Base-by-base conservation (phyloP, 2,888 invertebrate genomes). In the Heliconius cydno region DNA sequence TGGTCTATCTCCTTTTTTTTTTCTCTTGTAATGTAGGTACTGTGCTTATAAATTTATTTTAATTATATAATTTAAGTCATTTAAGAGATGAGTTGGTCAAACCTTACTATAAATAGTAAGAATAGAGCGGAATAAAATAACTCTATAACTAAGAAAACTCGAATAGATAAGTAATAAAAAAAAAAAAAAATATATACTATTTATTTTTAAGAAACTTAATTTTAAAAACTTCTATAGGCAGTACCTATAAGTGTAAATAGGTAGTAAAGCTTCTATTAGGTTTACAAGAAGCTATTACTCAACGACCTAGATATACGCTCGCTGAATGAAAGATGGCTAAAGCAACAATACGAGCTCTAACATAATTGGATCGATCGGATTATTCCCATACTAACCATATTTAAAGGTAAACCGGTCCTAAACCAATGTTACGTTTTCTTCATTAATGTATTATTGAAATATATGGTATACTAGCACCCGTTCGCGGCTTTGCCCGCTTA, bases 321-420 rank as follows among this genome's bases (percentile, higher is more conserved):
- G 73, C 25, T 78, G 79, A 75, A 81, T 77, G 71, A 71, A 79
- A 76, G 41, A 71, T 71, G 77, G 67, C 46, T 57, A 41, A 38
- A 68, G 74, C 74, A 78, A 78, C 79, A 79, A 81, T 79, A 77
- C 57, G 70, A 70, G 34, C 70, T 71, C 72, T 76, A 79, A 79
- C 76, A 77, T 81, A 79, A 79, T 81, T 81, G 81, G 74, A 78
- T 77, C 75, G 77, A 80, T 77, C 38, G 68, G 65, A 77, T 80
- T 66, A 75, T 75, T 30, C 70, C 22, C 77, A 80, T 77, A 77
- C 25, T 25, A 52, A 66, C 38, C 34, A 77, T 77, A 77, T 77
- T 34, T 41, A 77, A 80, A 77, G 70, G 73, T 67, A 46, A 67
- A 68, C 68, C 68, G 68, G 65, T 77, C 28, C 68, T 63, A 38